Evolutionary conservation across 2,888 invertebrate species (phyloP).

Genomic region (Drosophila ezoana): DNA sequence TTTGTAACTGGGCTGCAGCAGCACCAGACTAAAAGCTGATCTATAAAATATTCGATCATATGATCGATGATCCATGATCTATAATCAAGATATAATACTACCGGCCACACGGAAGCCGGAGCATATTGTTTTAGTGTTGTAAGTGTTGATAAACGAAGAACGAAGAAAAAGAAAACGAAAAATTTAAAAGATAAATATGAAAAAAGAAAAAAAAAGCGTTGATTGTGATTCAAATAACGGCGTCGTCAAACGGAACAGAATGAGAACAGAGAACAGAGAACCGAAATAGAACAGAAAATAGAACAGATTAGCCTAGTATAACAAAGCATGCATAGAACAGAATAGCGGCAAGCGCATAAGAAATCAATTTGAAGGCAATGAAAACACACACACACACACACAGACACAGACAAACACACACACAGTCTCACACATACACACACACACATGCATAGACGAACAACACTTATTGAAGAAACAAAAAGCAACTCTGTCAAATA

Average conservation of each 20-base stretch:
- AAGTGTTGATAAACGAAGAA: slow-evolving; percentile 62
- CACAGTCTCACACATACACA: neutral
- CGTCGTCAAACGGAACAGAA: slow-evolving; percentile 60
- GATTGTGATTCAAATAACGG: slow-evolving; percentile 76
- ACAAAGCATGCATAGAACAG: slow-evolving; percentile 30
- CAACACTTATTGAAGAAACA: too few relatives aligned
- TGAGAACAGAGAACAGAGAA: slow-evolving; percentile 37
- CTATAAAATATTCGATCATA: slow-evolving; percentile 1
- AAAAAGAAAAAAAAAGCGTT: slow-evolving; percentile 60
- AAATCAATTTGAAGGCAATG: slow-evolving; percentile 5
- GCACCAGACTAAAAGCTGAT: slow-evolving; percentile 21
- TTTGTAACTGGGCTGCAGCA: slow-evolving; percentile 24
- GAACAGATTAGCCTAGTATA: slow-evolving; percentile 21
- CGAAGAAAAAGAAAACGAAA: slow-evolving; percentile 11
- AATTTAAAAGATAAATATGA: too few relatives aligned
- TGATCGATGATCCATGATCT: slow-evolving; percentile 3
- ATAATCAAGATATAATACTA: slow-evolving; percentile 8
- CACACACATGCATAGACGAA: neutral
- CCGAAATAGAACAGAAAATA: slow-evolving; percentile 24
- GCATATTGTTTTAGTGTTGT: slow-evolving; percentile 62
- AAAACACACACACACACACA: neutral
- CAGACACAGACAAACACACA: neutral
- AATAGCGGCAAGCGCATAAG: slow-evolving; percentile 63
- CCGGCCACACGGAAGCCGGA: slow-evolving; percentile 8
- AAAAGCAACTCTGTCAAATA: slow-evolving; percentile 25